Base-by-base conservation (phyloP, 2,888 invertebrate genomes). In the Coremacera marginata region DNA sequence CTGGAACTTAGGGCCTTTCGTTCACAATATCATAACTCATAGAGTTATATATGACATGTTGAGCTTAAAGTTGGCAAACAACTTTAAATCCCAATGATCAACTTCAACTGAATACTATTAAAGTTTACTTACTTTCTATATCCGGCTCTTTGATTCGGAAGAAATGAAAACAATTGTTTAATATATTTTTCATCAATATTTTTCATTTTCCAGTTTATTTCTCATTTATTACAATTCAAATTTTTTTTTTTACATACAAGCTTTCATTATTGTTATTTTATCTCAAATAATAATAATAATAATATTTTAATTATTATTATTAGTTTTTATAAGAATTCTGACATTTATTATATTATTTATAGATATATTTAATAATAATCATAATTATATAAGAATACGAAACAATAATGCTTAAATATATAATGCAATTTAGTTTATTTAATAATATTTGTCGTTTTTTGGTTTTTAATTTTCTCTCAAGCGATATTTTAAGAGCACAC, bases 171-270 rank as follows among this genome's bases (percentile, higher is more conserved):
- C 44, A 44, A 44, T 11, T 44, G 5, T 44, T 44, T 11, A 11
- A 11, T 44, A 44, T 44, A 11, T 63, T 63, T 63, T n/a, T 63
- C n/a, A 31, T 63, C 31, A 63, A 63, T 63, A 70, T 70, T 77
- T 78, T 76, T 77, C 77, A 70, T 77, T 73, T 70, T 78, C 76
- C 77, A 74, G 80, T 81, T 79, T 80, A 79, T 79, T 85, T 87
- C 84, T 88, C 67, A 84, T 83, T 87, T 88, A 89, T 86, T 88
- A 88, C 88, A 88, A 85, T 87, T 88, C 86, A 87, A 88, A 87
- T 84, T 86, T 80, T 79, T 78, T 75, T 78, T 77, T 76, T 82
- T 83, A 82, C 80, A 80, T 81, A 79, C 82, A 84, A 84, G 81
- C 82, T 79, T 83, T 84, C 81, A 79, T 78, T 79, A 81, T 78